phyloP scores from a whole-genome alignment of 2,113 vertebrate species.

The Megaceryle torquata region DNA sequence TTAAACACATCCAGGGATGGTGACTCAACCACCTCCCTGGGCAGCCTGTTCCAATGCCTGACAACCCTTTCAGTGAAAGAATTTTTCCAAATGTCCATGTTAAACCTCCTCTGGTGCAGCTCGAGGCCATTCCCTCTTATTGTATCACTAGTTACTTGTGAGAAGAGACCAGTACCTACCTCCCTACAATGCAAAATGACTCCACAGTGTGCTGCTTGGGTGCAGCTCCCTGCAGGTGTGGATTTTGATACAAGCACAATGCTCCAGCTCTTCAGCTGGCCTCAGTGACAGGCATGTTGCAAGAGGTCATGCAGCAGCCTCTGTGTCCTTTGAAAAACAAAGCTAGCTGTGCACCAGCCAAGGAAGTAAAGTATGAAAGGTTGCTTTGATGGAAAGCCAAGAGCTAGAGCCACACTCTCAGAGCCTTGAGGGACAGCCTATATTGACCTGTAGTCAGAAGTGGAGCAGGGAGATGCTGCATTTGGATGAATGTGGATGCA shows the following conservation, averaged over 20 bases:
- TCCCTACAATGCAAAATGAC: neutral
- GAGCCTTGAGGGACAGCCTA: neutral
- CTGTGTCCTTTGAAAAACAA: neutral
- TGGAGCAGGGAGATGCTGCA: neutral
- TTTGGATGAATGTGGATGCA: neutral
- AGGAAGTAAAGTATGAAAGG: neutral
- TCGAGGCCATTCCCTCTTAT: too few species aligned
- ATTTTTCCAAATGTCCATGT: too few species aligned
- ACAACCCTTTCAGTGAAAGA: too few species aligned
- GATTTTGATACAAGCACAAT: fast-evolving
- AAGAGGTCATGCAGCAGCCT: neutral
- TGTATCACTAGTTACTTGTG: too few species aligned
- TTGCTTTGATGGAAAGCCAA: neutral
- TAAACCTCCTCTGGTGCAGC: too few species aligned
- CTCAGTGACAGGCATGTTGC: neutral
- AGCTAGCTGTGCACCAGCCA: neutral
- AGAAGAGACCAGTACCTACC: too few species aligned
- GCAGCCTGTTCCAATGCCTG: too few species aligned
- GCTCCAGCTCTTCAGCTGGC: neutral
- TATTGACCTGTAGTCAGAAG: neutral
- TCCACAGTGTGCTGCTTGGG: neutral
- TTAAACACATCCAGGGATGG: too few species aligned
- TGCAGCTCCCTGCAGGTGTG: neutral
- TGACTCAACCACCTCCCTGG: too few species aligned
- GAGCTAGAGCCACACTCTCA: neutral